Base-by-base conservation (phyloP, 2,113 vertebrate genomes). In the Phalacrocorax pelagicus region DNA sequence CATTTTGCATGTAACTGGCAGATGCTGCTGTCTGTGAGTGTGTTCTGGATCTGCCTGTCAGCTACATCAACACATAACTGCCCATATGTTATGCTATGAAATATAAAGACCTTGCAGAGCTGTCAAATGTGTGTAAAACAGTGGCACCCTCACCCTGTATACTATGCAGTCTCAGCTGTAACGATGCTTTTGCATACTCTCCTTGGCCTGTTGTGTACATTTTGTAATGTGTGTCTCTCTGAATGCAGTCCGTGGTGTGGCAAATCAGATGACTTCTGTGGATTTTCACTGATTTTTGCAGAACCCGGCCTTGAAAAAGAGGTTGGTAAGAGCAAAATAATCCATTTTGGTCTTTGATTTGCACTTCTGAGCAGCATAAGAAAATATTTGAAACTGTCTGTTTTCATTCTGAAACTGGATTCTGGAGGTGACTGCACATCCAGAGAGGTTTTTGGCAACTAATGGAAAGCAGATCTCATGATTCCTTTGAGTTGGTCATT, bases 221-320 rank as follows among this genome's bases (percentile, higher is more conserved):
- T 57, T 46, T 49, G 10, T 86, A 84, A 91, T 4, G 1, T 5
- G 5, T 73, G n/a, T 94, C 4, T 85, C 55, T 80, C 17, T 44
- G 61, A 42, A 84, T 58, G 44, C 83, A 99, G 99, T 47, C 98
- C 99, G 3, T 99, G 99, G 98, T 99, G 98, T 49, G 96, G 97
- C 57, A 99, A 97, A 61, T 99, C 98, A 0, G 99, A 99, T 40
- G 99, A 99, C 95, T 99, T 99, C 82, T 97, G 97, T 54, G 97
- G 98, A 78, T 98, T 99, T 30, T 98, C 98, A n/a, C 86, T 99
- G 55, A 99, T 98, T 96, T 99, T 99, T 96, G 98, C 98, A 70
- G 99, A 99, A 94, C 98, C 98, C n/a, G 97, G 98, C 55, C 97
- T 99, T 47, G 99, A 99, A 96, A 99, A 98, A 86, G 99, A 99